A percentile compares a stretch with the other conserved stretches of the same genome.
Evolutionary conservation across 2,113 vertebrate species (phyloP).

Genomic region (Bubo bubo): DNA sequence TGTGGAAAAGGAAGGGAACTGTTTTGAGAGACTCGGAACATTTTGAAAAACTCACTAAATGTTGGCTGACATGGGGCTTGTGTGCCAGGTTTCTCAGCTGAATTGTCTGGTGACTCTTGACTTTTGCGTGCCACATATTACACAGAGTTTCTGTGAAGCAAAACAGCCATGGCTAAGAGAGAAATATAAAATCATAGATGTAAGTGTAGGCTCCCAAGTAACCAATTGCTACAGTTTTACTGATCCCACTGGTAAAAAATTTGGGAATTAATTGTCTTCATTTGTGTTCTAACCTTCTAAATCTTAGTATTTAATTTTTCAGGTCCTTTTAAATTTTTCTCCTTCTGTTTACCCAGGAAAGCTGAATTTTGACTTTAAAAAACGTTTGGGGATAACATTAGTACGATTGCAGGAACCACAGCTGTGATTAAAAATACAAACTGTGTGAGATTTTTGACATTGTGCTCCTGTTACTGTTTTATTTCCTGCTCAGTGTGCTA

Average conservation of each 20-base stretch:
- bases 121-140: neutral
- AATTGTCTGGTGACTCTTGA: slow-evolving; percentile 4
- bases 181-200: neutral
- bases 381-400: neutral
- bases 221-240: neutral
- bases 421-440: neutral
- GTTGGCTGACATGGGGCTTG: neutral
- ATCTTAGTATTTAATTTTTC: neutral
- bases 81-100: slow-evolving; percentile 23
- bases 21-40: neutral
- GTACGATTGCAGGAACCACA: neutral
- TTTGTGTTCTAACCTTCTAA: neutral
- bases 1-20: neutral
- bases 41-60: neutral
- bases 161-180: neutral
- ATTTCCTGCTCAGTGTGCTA: neutral
- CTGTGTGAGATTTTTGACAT: neutral
- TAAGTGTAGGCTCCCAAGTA: neutral
- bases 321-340: neutral
- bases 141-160: neutral
- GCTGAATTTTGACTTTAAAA: neutral
- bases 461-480: neutral
- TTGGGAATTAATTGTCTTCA: neutral
- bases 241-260: neutral
- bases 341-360: neutral